Evolutionary conservation across 2,113 vertebrate species (phyloP), one percentile per base, ranked within the genome.

Genomic region (Tautogolabrus adspersus): DNA sequence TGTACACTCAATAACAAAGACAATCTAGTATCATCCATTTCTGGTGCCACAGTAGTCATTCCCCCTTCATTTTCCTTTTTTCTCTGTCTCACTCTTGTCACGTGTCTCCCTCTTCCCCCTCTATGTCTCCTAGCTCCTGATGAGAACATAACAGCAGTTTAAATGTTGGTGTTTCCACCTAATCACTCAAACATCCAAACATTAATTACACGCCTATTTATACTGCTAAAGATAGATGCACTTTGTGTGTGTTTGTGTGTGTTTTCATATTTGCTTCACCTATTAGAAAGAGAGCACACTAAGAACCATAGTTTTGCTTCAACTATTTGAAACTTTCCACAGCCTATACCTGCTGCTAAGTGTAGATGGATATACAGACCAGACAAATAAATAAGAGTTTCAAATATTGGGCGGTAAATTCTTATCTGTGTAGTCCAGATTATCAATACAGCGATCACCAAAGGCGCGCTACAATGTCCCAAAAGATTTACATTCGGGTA

Each of bases 151-250:
- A 84, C 76, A 74, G 65, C 57, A 83, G 67, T 73, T 79, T 77
- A 81, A 89, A 79, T 75, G 68, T 86, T 79, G 5, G 23, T 72
- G 68, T 77, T 80, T 87, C 79, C 73, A 82, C 60, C 66, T 79
- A 64, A 75, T 63, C 65, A 71, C 44, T 82, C 65, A 42, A 60
- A 75, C 63, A 66, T 63, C 8, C 54, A 69, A 78, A 83, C 70
- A 77, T 81, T 79, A 84, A 91, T 91, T 86, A 74, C 55, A 78
- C 9, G 47, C 68, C 77, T 73, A 67, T 76, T 86, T 83, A 61
- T 46, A 19, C 30, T 34, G 67, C 84, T 77, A 85, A 82, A 83
- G 34, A 84, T 56, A 88, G 80, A 66, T 8, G 13, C 23, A 67
- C 55, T 79, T 60, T 47, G 61, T 55, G 74, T 37, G 52, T 4